Percentiles rank a stretch among this genome's conserved stretches.
Conservation (phyloP, 2,113 vertebrate species). For the Lophochroa leadbeateri region DNA sequence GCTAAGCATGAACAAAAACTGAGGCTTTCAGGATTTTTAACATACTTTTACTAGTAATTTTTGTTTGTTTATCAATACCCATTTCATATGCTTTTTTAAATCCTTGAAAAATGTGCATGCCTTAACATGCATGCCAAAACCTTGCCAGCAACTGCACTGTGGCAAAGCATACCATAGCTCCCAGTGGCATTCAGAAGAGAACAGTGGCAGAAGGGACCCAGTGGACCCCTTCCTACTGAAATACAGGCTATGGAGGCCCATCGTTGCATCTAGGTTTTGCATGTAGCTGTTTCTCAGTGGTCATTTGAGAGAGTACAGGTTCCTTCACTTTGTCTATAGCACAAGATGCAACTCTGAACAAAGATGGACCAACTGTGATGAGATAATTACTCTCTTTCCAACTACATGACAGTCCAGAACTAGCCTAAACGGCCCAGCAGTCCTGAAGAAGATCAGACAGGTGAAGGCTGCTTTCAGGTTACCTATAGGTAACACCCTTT, state of each 20-base stretch:
- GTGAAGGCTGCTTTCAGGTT: background rate
- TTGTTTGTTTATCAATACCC: background rate
- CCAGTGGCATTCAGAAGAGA: background rate
- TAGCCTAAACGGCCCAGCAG: background rate
- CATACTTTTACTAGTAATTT: background rate
- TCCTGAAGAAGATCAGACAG: background rate
- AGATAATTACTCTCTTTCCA: background rate
- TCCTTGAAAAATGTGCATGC: background rate
- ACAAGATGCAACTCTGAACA: background rate
- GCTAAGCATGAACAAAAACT: background rate
- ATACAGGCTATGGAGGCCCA: background rate
- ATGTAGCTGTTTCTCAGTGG: background rate
- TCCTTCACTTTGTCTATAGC: background rate
- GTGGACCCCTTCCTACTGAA: background rate
- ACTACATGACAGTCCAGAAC: background rate
- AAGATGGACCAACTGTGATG: background rate
- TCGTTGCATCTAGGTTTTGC: background rate
- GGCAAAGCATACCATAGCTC: background rate
- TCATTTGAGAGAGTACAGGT: background rate
- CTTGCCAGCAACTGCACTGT: rapidly evolving
- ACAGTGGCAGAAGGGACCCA: background rate
- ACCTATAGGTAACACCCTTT: background rate
- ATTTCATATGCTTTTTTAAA: background rate
- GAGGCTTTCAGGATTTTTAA: background rate
- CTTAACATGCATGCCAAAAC: background rate